Percentiles rank a stretch among this genome's conserved stretches.
Conservation (phyloP, 2,888 invertebrate genomes). For the Caenorhabditis auriculariae region DNA sequence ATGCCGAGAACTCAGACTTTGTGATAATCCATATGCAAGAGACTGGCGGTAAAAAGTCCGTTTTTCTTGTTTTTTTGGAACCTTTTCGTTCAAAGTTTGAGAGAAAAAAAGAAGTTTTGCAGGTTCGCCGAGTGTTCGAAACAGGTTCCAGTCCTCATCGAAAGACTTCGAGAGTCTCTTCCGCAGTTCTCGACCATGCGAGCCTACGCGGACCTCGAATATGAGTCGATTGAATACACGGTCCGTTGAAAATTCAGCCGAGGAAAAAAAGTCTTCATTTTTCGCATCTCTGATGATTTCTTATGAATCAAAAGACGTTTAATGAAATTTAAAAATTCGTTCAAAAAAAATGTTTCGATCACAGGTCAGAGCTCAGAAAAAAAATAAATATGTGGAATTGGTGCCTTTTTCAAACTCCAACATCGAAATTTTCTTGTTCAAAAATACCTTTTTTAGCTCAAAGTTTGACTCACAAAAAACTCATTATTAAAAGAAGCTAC, state of each 20-base stretch:
- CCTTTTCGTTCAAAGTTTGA: not conserved
- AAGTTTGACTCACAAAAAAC: too few species aligned
- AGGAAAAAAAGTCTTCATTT: too few species aligned
- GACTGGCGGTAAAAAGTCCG: slow-evolving; percentile 55
- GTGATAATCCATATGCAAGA: slow-evolving; percentile 56
- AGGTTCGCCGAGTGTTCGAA: slow-evolving; percentile 32
- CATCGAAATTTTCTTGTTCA: too few species aligned
- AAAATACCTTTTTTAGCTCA: too few species aligned
- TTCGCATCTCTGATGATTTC: not conserved
- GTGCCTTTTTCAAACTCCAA: too few species aligned
- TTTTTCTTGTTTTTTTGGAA: not conserved
- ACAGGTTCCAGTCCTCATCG: slow-evolving; percentile 50
- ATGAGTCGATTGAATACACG: slow-evolving; percentile 48
- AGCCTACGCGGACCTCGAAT: slow-evolving; percentile 54
- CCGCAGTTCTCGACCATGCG: slow-evolving; percentile 35
- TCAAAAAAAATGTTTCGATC: too few species aligned
- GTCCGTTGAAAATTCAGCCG: slow-evolving; percentile 16
- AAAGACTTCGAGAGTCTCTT: slow-evolving; percentile 34
- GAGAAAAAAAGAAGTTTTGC: slow-evolving; percentile 45
- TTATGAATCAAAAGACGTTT: too few species aligned
- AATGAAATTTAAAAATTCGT: too few species aligned
- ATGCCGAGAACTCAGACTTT: slow-evolving; percentile 33
- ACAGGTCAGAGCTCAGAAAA: too few species aligned
- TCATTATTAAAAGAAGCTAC: not conserved
- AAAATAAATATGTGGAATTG: too few species aligned